Conservation (phyloP, 2,113 vertebrate genomes). For the Cranoglanis bouderius region DNA sequence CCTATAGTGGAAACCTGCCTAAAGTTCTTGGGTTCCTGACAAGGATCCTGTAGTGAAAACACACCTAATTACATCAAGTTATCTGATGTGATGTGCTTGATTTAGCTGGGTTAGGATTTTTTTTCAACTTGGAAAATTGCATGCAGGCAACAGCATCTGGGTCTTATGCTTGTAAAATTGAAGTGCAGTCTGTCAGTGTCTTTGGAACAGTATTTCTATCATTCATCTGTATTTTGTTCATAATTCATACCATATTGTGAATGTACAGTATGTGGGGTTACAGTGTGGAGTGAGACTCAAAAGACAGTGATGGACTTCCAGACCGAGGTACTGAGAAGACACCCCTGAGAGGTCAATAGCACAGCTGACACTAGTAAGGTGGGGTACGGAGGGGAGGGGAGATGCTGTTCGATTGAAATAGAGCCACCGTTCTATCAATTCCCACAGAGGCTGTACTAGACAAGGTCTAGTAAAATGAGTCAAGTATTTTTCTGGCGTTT, state of each 20-base stretch:
- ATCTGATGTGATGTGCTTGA: not conserved
- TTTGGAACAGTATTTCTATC: not conserved
- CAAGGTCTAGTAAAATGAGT: slow-evolving; percentile 45
- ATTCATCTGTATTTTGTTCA: not conserved
- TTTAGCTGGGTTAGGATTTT: not conserved
- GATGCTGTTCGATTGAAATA: not conserved
- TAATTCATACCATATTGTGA: not conserved
- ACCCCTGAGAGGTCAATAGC: slow-evolving; percentile 72
- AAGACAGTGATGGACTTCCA: slow-evolving; percentile 62
- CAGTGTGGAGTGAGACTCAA: not conserved
- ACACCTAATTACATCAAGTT: not conserved
- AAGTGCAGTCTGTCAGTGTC: not conserved
- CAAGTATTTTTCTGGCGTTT: slow-evolving; percentile 4
- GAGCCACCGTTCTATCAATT: not conserved
- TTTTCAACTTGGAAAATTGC: not conserved
- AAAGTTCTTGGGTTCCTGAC: not conserved
- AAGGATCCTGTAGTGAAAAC: not conserved
- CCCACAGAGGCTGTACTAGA: not conserved
- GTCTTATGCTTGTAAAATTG: not conserved
- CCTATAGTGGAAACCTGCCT: not conserved
- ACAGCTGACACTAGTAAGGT: slow-evolving; percentile 8
- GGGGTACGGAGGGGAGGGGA: not conserved
- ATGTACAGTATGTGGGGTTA: not conserved
- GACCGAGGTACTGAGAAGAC: slow-evolving; percentile 60
- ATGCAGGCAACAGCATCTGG: not conserved